Conservation (phyloP, 1,140 invertebrate genomes). For the Eupeodes corollae region DNA sequence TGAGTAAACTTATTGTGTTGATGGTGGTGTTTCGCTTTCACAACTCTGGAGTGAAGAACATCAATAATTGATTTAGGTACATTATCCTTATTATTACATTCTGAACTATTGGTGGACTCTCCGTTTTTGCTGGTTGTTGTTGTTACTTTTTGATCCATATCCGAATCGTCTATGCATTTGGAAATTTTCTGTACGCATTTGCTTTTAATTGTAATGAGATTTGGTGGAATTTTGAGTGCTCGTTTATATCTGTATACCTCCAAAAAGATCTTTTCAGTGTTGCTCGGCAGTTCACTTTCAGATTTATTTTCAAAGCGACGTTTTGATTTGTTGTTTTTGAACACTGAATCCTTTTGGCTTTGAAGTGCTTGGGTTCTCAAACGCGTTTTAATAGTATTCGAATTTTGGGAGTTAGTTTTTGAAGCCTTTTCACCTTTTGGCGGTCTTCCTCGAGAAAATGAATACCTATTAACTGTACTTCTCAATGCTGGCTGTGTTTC, state of each 20-base stretch:
- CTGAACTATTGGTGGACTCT: not conserved
- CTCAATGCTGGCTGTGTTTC: no score
- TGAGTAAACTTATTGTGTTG: no score
- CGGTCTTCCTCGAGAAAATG: no score
- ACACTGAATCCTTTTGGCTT: no score
- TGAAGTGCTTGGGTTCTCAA: no score
- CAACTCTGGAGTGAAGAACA: constrained; percentile 27
- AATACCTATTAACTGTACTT: no score
- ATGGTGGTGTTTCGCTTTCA: constrained; percentile 3
- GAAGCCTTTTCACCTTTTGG: no score
- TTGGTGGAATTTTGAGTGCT: constrained; percentile 63
- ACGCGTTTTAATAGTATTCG: no score
- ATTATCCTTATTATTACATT: not conserved
- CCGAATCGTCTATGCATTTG: constrained; percentile 5
- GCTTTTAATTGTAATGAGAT: constrained; percentile 61
- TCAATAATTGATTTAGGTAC: constrained; percentile 32
- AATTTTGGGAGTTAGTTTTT: no score
- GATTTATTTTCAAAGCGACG: no score
- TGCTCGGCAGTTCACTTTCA: not conserved
- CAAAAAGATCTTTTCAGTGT: constrained; percentile 20
- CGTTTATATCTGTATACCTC: constrained; percentile 70
- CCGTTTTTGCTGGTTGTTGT: not conserved
- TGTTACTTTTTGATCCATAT: not conserved
- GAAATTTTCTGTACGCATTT: constrained; percentile 48
- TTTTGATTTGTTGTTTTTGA: no score